Percentiles rank a stretch among this genome's conserved stretches.
Evolutionary conservation across 2,888 invertebrate genomes (phyloP).

Genomic region (Omphaloscelis lunosa): DNA sequence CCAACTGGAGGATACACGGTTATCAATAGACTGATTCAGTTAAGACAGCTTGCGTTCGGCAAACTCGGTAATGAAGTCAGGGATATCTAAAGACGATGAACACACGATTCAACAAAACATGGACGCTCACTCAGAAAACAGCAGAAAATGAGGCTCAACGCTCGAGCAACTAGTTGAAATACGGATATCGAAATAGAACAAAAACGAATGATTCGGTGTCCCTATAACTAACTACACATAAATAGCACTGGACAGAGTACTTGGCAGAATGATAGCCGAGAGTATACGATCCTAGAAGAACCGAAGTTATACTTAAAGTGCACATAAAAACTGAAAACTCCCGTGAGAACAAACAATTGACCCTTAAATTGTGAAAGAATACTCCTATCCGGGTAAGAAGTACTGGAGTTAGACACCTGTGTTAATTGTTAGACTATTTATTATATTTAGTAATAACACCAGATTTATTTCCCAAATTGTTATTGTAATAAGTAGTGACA

Average conservation of each 20-base stretch:
- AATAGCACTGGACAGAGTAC: not conserved
- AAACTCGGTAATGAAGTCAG: conserved; percentile 6
- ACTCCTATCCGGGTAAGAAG: no score
- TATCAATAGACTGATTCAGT: conserved; percentile 31
- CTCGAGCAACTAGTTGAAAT: not conserved
- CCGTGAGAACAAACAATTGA: not conserved
- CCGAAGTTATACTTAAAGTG: not conserved
- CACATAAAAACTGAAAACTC: not conserved
- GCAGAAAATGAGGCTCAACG: not conserved
- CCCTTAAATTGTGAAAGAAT: not conserved
- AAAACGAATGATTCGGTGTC: not conserved
- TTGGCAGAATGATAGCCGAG: not conserved
- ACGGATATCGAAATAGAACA: not conserved
- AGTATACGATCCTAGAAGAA: not conserved
- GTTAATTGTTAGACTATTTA: conserved; percentile 5
- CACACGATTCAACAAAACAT: not conserved
- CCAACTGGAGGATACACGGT: conserved; percentile 28
- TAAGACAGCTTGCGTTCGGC: conserved; percentile 2
- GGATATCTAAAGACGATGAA: not conserved
- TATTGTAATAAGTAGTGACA: not conserved
- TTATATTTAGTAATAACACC: not conserved
- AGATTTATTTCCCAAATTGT: not conserved
- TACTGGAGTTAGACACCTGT: not conserved
- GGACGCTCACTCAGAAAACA: not conserved
- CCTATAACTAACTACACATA: not conserved